phyloP scores from a whole-genome alignment of 2,113 vertebrate genomes.

The Protobothrops flavoviridis region DNA sequence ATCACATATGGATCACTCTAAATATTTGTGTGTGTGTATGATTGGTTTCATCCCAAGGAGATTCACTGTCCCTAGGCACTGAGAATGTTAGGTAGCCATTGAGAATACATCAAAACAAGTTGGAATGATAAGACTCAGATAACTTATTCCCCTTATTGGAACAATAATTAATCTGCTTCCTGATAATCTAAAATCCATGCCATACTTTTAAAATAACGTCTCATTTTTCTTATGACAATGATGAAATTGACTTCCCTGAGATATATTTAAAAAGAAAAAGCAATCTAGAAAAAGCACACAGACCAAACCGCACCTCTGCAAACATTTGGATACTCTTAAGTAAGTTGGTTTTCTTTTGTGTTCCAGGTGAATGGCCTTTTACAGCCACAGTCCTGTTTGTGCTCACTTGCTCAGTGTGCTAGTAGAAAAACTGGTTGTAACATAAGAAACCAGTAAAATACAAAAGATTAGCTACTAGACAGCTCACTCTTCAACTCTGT shows the following conservation, averaged over 20 bases:
- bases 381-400: background rate
- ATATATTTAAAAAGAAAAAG: background rate
- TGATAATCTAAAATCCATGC: background rate
- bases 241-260: background rate
- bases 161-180: background rate
- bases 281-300: background rate
- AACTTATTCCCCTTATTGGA: background rate
- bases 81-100: background rate
- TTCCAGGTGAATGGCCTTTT: background rate
- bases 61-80: background rate
- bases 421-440: background rate
- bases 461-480: background rate
- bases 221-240: background rate
- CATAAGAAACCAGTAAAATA: background rate
- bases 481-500: background rate
- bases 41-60: background rate
- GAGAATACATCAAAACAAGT: background rate
- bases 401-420: background rate
- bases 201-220: background rate
- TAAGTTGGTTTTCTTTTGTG: background rate
- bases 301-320: background rate
- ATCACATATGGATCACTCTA: background rate
- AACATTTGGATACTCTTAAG: background rate
- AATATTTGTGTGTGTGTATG: background rate
- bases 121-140: background rate